phyloP scores from a whole-genome alignment of 2,113 vertebrate species.

The Polypterus senegalus region DNA sequence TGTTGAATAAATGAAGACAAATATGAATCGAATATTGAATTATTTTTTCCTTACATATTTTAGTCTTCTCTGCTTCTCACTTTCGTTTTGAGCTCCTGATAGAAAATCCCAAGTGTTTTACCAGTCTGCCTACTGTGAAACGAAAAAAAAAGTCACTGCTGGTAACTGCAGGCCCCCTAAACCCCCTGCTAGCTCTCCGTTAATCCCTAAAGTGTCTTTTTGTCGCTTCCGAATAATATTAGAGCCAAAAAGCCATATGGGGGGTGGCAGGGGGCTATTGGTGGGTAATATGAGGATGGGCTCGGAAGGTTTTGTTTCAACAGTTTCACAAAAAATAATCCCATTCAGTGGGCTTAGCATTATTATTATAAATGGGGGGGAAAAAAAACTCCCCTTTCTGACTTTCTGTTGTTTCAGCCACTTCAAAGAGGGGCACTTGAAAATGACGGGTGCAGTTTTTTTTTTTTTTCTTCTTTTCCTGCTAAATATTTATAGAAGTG shows the following conservation, averaged over 20 bases:
- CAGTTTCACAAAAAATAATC: slow-evolving; percentile 22
- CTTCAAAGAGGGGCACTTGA: slow-evolving; percentile 13
- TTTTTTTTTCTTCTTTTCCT: slow-evolving; percentile 6
- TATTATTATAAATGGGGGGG: slow-evolving; percentile 9
- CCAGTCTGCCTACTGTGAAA: slow-evolving; percentile 27
- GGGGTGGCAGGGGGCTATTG: slow-evolving; percentile 10
- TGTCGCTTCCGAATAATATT: slow-evolving; percentile 28
- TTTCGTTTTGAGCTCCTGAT: slow-evolving; percentile 23
- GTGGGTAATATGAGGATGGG: not conserved
- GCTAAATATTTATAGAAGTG: slow-evolving; percentile 17
- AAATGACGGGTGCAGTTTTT: slow-evolving; percentile 7
- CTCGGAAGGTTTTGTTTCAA: slow-evolving; percentile 25
- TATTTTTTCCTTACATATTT: slow-evolving; percentile 8
- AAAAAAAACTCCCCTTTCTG: slow-evolving; percentile 2
- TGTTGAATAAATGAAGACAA: no score
- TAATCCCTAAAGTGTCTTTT: slow-evolving; percentile 44
- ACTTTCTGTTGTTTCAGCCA: slow-evolving; percentile 3
- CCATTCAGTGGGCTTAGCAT: slow-evolving; percentile 1
- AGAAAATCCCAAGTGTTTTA: slow-evolving; percentile 36
- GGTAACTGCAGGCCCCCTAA: slow-evolving; percentile 28
- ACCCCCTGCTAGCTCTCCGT: slow-evolving; percentile 19
- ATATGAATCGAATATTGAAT: no score
- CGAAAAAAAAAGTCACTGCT: slow-evolving; percentile 38
- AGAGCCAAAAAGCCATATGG: slow-evolving; percentile 30
- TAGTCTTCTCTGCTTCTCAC: slow-evolving; percentile 32